These are phyloP conservation scores for Melanostoma scalare DNA, from an alignment of 2,888 invertebrate species.

Conservation along the genomic window DNA sequence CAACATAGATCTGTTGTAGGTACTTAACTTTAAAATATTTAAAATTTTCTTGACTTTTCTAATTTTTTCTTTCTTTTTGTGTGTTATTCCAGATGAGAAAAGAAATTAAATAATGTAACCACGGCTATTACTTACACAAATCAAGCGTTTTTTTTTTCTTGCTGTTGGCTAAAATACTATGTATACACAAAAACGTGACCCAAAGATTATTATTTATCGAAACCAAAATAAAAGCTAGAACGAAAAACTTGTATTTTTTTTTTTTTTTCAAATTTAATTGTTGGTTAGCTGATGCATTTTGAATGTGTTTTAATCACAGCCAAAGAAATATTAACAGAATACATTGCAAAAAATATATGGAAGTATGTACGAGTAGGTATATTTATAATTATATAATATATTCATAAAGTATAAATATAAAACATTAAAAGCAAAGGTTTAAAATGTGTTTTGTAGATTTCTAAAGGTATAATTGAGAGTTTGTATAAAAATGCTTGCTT, in stretches of 20 bases:
- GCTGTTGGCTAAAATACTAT: slow-evolving; percentile 37
- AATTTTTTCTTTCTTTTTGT: slow-evolving; percentile 59
- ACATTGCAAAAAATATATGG: slow-evolving; percentile 59
- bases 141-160: slow-evolving; percentile 41
- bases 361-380: slow-evolving; percentile 44
- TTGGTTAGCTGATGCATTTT: slow-evolving; percentile 68
- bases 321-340: slow-evolving; percentile 66
- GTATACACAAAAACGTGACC: slow-evolving; percentile 54
- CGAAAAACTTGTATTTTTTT: slow-evolving; percentile 32
- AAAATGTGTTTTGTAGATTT: slow-evolving; percentile 49
- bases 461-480: slow-evolving; percentile 33
- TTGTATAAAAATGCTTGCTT: slow-evolving; percentile 46
- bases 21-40: slow-evolving; percentile 1
- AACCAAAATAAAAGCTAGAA: slow-evolving; percentile 54
- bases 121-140: slow-evolving; percentile 50
- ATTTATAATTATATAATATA: slow-evolving; percentile 22
- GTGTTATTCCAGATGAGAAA: slow-evolving; percentile 48
- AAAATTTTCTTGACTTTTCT: slow-evolving; percentile 20
- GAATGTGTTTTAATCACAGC: slow-evolving; percentile 66
- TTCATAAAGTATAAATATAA: slow-evolving; percentile 33
- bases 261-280: slow-evolving; percentile 10
- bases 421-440: slow-evolving; percentile 68
- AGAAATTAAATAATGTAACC: slow-evolving; percentile 24
- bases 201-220: slow-evolving; percentile 27
- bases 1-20: too few species aligned